These are phyloP conservation scores for Chaetodon trifascialis DNA, from an alignment of 2,113 vertebrate species.

Conservation along the genomic window DNA sequence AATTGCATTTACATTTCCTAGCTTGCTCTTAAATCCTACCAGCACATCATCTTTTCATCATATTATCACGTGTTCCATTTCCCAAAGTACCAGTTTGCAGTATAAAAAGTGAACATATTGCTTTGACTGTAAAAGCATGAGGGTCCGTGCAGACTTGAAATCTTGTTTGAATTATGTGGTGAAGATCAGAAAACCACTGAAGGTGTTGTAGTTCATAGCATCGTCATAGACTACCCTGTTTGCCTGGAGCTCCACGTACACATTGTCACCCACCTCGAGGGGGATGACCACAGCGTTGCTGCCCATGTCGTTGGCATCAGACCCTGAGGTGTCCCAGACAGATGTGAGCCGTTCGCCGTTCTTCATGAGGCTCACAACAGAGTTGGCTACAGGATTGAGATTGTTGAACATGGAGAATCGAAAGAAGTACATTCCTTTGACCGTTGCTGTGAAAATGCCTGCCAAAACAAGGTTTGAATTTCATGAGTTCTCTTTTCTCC, in stretches of 20 bases:
- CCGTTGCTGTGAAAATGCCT: slow-evolving; percentile 47
- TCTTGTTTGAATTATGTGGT: slow-evolving; percentile 11
- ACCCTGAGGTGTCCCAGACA: slow-evolving; percentile 48
- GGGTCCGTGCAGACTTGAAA: neutral
- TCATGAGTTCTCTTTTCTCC: neutral
- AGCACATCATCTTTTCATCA: neutral
- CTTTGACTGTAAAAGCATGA: too few relatives aligned
- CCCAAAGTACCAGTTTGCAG: neutral
- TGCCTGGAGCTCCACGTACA: slow-evolving; percentile 51
- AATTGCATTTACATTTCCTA: neutral
- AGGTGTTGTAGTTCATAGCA: slow-evolving; percentile 56
- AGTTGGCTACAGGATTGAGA: slow-evolving; percentile 24
- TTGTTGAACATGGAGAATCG: slow-evolving; percentile 69
- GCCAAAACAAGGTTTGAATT: neutral
- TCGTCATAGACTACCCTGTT: slow-evolving; percentile 54
- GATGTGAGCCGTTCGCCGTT: slow-evolving; percentile 45
- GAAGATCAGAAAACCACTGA: slow-evolving; percentile 74
- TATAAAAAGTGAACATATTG: neutral
- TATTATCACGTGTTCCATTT: neutral
- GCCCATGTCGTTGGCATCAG: slow-evolving; percentile 48
- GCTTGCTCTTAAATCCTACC: neutral
- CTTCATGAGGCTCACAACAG: slow-evolving; percentile 70
- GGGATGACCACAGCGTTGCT: slow-evolving; percentile 70
- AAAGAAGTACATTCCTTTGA: slow-evolving; percentile 71
- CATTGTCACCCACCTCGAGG: slow-evolving; percentile 66